phyloP scores from a whole-genome alignment of 92 coral and sea anemone species.

The Umimayanthus kanabou region DNA sequence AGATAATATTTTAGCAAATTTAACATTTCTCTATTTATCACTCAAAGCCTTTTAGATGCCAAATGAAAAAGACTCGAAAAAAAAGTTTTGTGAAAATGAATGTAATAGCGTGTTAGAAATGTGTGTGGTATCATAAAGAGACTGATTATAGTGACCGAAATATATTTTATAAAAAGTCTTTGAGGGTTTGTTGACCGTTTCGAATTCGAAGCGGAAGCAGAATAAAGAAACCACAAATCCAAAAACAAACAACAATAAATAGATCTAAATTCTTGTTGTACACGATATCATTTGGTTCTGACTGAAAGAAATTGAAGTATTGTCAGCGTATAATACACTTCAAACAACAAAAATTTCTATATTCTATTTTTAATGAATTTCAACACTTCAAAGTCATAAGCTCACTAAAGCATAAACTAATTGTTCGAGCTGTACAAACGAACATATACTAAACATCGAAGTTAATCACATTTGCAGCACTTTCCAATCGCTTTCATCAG shows the following conservation, averaged over 20 bases:
- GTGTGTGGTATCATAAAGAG: no score
- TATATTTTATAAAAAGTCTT: not conserved
- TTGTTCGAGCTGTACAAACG: no score
- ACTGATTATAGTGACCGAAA: not conserved
- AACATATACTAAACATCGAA: no score
- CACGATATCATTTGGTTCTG: not conserved
- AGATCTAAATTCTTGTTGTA: not conserved
- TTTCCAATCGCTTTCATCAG: no score
- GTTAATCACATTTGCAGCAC: no score
- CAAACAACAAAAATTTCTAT: no score
- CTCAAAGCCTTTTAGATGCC: not conserved
- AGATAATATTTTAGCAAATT: not conserved
- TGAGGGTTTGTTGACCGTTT: not conserved
- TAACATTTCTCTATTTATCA: not conserved
- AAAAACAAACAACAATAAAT: not conserved
- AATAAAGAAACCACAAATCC: not conserved
- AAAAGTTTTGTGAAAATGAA: not conserved
- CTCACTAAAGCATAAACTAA: not conserved
- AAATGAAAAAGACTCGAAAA: no score
- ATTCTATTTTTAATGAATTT: no score
- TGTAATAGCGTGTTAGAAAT: no score
- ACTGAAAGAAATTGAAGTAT: not conserved
- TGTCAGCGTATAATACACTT: not conserved
- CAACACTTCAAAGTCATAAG: not conserved
- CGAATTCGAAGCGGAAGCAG: not conserved